Evolutionary conservation across 2,113 vertebrate genomes (phyloP).

Genomic region (Clupea harengus): DNA sequence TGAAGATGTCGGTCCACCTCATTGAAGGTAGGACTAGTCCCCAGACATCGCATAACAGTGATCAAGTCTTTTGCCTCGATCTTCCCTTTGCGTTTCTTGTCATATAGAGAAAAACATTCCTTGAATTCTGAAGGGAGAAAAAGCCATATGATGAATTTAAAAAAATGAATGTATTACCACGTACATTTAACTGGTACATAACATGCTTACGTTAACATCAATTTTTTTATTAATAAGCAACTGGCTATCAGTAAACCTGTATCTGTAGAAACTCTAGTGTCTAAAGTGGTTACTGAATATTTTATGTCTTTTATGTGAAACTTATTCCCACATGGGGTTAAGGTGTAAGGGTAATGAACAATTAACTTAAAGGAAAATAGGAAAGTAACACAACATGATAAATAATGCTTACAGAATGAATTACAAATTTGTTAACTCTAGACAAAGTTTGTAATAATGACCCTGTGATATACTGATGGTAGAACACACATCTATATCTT

Average conservation of each 20-base stretch:
- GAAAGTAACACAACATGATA: not conserved
- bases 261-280: not conserved
- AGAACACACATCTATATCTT: too few relatives aligned
- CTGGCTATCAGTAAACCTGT: not conserved
- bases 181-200: too few relatives aligned
- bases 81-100: constrained; percentile 89
- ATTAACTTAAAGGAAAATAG: not conserved
- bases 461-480: too few relatives aligned
- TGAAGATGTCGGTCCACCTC: constrained; percentile 86
- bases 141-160: not conserved
- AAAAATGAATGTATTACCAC: not conserved
- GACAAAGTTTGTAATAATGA: too few relatives aligned
- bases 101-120: constrained; percentile 95
- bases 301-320: not conserved
- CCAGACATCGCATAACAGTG: constrained; percentile 88
- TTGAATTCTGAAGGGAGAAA: constrained; percentile 81
- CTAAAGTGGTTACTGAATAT: not conserved
- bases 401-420: not conserved
- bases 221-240: not conserved
- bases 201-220: not conserved
- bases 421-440: too few relatives aligned
- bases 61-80: constrained; percentile 83
- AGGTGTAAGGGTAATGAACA: not conserved
- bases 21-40: constrained; percentile 79
- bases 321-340: not conserved